Evolutionary conservation across 2,888 invertebrate species (phyloP).

Genomic region (Terebella lapidaria): DNA sequence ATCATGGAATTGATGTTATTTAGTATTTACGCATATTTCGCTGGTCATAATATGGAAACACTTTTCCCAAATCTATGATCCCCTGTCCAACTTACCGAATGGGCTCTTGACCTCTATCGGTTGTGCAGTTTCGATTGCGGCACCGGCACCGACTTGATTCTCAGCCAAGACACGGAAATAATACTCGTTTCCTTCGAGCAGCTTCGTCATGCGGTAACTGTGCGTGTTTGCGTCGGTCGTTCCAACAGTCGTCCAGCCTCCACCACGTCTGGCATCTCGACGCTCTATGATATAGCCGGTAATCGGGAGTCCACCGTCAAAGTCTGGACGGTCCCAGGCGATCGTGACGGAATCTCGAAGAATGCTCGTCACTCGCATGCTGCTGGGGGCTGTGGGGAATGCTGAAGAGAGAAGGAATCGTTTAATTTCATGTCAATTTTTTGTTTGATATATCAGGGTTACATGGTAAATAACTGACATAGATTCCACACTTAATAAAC

Average conservation of each 20-base stretch:
- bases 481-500: background rate
- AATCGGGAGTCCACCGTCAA: conserved; percentile 45
- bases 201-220: conserved; percentile 34
- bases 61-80: too few relatives aligned
- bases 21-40: too few relatives aligned
- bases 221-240: conserved; percentile 27
- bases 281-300: conserved; percentile 45
- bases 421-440: too few relatives aligned
- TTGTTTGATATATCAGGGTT: too few relatives aligned
- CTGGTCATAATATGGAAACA: too few relatives aligned
- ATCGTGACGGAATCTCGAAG: conserved; percentile 37
- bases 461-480: background rate
- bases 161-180: conserved; percentile 51
- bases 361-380: conserved; percentile 24
- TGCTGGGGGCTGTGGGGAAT: conserved; percentile 23
- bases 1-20: too few relatives aligned
- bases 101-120: conserved; percentile 29
- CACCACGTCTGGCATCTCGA: conserved; percentile 30
- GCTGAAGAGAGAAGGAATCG: too few relatives aligned
- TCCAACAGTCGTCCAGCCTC: conserved; percentile 40
- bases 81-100: conserved; percentile 71
- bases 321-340: conserved; percentile 46
- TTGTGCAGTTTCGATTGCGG: conserved; percentile 56
- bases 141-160: conserved; percentile 69
- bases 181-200: conserved; percentile 51